Conservation (phyloP, 1,140 invertebrate genomes). For the Melitaea cinxia region DNA sequence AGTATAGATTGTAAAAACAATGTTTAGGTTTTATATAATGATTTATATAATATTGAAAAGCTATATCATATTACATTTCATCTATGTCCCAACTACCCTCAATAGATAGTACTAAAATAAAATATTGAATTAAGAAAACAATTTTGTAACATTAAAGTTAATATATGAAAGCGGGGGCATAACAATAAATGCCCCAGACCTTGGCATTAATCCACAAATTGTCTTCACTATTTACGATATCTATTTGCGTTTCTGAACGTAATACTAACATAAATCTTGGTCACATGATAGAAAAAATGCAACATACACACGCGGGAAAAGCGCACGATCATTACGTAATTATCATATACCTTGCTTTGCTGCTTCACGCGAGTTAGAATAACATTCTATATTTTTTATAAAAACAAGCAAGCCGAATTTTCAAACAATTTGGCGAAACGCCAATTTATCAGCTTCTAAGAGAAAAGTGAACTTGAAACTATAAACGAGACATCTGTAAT, state of each 20-base stretch:
- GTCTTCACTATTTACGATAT: slow-evolving; percentile 42
- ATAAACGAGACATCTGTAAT: slow-evolving; percentile 26
- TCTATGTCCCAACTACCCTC: neutral
- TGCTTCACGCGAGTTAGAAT: slow-evolving; percentile 45
- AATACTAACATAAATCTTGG: slow-evolving; percentile 36
- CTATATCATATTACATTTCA: neutral
- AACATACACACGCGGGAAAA: slow-evolving; percentile 41
- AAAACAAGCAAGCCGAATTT: slow-evolving; percentile 64
- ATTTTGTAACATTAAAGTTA: slow-evolving; percentile 13
- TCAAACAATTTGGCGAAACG: slow-evolving; percentile 62
- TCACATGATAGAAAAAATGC: slow-evolving; percentile 61
- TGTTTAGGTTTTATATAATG: too few relatives aligned
- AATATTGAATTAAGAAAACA: slow-evolving; percentile 13
- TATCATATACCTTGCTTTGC: slow-evolving; percentile 16
- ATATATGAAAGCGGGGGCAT: slow-evolving; percentile 39
- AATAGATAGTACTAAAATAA: neutral
- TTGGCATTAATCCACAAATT: slow-evolving; percentile 77
- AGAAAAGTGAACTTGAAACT: slow-evolving; percentile 42
- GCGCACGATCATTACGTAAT: slow-evolving; percentile 55
- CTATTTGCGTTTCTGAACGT: slow-evolving; percentile 47
- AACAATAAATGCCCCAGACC: slow-evolving; percentile 69
- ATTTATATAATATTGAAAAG: too few relatives aligned
- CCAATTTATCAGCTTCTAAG: slow-evolving; percentile 48
- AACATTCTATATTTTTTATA: slow-evolving; percentile 36
- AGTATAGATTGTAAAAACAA: too few relatives aligned